phyloP scores from a whole-genome alignment of 2,113 vertebrate species.

The Puffinus mauretanicus region DNA sequence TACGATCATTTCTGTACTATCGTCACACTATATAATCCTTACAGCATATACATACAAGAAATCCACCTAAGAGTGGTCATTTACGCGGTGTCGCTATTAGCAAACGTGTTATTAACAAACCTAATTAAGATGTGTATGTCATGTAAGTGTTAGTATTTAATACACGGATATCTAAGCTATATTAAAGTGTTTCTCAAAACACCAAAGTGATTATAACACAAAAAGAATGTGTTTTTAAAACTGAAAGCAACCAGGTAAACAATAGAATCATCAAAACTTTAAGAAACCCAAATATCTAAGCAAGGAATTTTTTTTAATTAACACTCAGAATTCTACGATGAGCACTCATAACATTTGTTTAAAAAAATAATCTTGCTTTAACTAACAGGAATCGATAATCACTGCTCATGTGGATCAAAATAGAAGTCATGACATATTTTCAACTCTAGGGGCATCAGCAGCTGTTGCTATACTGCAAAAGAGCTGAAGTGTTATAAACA shows the following conservation, averaged over 20 bases:
- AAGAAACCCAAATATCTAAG: not conserved
- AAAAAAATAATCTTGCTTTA: not conserved
- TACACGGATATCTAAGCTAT: not conserved
- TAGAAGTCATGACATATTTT: conserved; percentile 16
- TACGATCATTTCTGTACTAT: not conserved
- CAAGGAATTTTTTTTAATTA: not conserved
- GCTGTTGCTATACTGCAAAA: conserved; percentile 32
- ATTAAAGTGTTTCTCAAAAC: not conserved
- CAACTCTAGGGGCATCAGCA: conserved; percentile 59
- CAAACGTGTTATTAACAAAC: conserved; percentile 5
- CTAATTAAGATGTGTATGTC: not conserved
- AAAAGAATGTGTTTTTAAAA: not conserved
- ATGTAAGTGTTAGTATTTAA: not conserved
- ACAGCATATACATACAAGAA: not conserved
- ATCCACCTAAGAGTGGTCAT: not conserved
- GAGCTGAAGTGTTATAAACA: conserved; percentile 30
- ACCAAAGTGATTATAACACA: not conserved
- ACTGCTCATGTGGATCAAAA: not conserved
- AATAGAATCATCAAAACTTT: not conserved
- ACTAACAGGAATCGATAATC: not conserved
- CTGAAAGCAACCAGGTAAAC: not conserved
- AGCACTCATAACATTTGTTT: not conserved
- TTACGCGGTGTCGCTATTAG: not conserved
- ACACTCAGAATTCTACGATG: not conserved
- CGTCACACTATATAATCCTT: not conserved